These are phyloP conservation scores for Lipophrys pholis DNA, from an alignment of 2,113 vertebrate genomes.

Conservation along the genomic window DNA sequence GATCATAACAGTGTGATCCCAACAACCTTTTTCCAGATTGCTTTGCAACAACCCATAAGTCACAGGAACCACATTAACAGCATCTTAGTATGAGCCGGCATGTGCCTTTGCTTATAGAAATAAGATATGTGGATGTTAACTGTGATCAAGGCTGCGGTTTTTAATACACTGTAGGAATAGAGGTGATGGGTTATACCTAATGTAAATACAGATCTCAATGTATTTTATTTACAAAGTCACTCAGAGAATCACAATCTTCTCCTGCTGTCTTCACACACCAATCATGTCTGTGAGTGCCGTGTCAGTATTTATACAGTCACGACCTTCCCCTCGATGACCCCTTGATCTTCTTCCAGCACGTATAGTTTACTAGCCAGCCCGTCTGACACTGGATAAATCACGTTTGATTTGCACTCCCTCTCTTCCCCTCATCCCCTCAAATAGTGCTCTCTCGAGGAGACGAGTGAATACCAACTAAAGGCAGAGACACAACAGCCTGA, in stretches of 20 bases:
- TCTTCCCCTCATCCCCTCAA: constrained; percentile 18
- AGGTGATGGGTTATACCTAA: not conserved
- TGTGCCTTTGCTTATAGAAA: not conserved
- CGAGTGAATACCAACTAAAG: constrained; percentile 23
- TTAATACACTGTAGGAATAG: not conserved
- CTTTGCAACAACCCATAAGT: constrained; percentile 47
- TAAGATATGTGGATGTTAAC: not conserved
- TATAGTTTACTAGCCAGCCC: constrained; percentile 35
- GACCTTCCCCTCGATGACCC: constrained; percentile 66
- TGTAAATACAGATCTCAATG: too few relatives aligned
- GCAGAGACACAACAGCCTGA: constrained; percentile 10
- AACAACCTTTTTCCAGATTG: constrained; percentile 39
- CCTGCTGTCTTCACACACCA: constrained; percentile 25
- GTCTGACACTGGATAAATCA: constrained; percentile 53
- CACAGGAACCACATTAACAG: constrained; percentile 22
- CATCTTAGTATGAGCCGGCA: not conserved
- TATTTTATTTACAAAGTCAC: not conserved
- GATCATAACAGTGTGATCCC: constrained; percentile 42
- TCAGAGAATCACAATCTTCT: constrained; percentile 7
- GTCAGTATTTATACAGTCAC: constrained; percentile 62
- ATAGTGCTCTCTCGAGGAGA: not conserved
- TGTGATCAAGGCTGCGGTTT: not conserved
- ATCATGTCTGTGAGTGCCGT: constrained; percentile 9
- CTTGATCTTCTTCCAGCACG: constrained; percentile 41
- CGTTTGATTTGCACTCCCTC: constrained; percentile 38